Evolutionary conservation across 1,140 invertebrate species (phyloP).

Genomic region (Macrobrachium rosenbergii): DNA sequence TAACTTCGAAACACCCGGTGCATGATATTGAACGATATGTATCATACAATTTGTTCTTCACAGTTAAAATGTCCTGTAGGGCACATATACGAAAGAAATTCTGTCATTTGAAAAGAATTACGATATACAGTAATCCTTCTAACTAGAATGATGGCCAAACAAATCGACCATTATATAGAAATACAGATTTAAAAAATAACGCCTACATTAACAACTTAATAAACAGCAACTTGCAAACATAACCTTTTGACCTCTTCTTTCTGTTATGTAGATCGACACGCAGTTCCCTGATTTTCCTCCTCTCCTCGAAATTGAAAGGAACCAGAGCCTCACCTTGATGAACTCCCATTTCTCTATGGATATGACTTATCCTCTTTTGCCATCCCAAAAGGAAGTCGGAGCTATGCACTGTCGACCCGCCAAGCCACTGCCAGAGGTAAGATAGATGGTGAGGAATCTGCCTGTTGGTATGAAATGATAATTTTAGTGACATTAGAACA

Average conservation of each 20-base stretch:
- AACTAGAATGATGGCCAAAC: too few relatives aligned
- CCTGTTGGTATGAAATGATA: background rate
- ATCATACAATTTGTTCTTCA: too few relatives aligned
- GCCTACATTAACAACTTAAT: background rate
- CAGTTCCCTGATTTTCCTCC: slow-evolving; percentile 37
- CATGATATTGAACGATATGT: too few relatives aligned
- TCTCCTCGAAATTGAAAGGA: slow-evolving; percentile 41
- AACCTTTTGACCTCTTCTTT: background rate
- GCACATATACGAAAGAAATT: too few relatives aligned
- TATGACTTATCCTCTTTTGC: slow-evolving; percentile 21
- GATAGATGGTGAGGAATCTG: background rate
- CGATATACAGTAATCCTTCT: too few relatives aligned
- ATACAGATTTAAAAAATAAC: background rate
- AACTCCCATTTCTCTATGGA: slow-evolving; percentile 37
- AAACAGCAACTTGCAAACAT: background rate
- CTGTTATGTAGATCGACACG: slow-evolving; percentile 2
- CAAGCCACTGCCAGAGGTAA: slow-evolving; percentile 29
- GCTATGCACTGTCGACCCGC: slow-evolving; percentile 46
- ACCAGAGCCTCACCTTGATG: slow-evolving; percentile 41
- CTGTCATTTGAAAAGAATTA: too few relatives aligned
- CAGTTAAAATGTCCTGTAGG: too few relatives aligned
- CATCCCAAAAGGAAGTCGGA: slow-evolving; percentile 44
- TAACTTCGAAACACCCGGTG: too few relatives aligned
- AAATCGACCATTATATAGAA: background rate
- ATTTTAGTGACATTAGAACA: background rate